Evolutionary conservation across 2,888 invertebrate genomes (phyloP), one percentile per base, ranked within the genome.

Genomic region (Leucoptera coffeella): DNA sequence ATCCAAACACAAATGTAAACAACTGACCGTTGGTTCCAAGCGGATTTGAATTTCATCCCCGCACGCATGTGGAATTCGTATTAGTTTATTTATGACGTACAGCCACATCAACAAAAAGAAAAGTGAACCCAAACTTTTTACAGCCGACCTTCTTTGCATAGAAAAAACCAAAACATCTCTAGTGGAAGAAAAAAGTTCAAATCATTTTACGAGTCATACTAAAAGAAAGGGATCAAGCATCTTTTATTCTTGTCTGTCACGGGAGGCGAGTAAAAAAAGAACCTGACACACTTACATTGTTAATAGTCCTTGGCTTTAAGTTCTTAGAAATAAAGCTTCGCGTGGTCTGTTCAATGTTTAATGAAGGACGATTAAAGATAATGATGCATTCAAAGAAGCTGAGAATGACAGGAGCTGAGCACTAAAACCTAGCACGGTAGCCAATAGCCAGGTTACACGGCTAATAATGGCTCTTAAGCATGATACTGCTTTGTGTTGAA

Each of bases 101-200:
- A 49, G 49, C 51, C 50, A 51, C 40, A 53, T 56, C 44, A 56
- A 59, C 51, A 26, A 25, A 31, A 56, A 55, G 51, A 55, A 42
- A 46, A 47, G 40, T 39, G 17, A 26, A 27, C 23, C 15, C 15
- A 22, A 25, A 32, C 34, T 30, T 54, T 55, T 49, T 46, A 33
- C 42, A 41, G 40, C 39, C 44, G 6, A 7, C n/a, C 45, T 38
- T 38, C 38, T 38, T 42, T 41, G 56, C 62, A 64, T 57, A 64
- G 61, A 65, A 65, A 59, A 67, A 62, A 65, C 50, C 61, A 60
- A 61, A 67, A 67, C 64, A 65, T 50, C 62, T 67, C 64, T 58
- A 61, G 22, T 14, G 11, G 21, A 14, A 13, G 13, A 24, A 29
- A 29, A 32, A 31, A 25, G 15, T 51, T 46, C 52, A 54, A 65